Evolutionary conservation across 1,140 invertebrate species (phyloP).

Genomic region (Oreohelix idahoensis): DNA sequence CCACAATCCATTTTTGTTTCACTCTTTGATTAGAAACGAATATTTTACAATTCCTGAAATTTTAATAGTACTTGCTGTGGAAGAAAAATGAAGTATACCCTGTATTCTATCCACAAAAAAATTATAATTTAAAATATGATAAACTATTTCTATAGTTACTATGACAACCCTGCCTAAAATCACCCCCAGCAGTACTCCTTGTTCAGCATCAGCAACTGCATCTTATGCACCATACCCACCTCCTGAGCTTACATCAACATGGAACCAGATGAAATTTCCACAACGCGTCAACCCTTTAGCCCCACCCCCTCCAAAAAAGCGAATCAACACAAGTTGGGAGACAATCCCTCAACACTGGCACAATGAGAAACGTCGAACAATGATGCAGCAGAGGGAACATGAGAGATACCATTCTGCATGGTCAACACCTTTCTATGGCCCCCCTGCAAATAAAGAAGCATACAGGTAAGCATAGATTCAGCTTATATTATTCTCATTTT

Average conservation of each 20-base stretch:
- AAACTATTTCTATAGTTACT: not conserved
- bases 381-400: conserved; percentile 70
- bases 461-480: conserved; percentile 62
- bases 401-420: conserved; percentile 70
- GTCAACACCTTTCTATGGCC: conserved; percentile 69
- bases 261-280: conserved; percentile 61
- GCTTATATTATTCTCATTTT: too few relatives aligned
- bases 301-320: conserved; percentile 59
- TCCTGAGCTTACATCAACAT: conserved; percentile 58
- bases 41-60: too few relatives aligned
- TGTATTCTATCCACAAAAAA: too few relatives aligned
- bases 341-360: conserved; percentile 69
- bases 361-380: conserved; percentile 63
- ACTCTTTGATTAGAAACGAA: too few relatives aligned
- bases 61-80: too few relatives aligned
- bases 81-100: too few relatives aligned
- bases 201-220: conserved; percentile 45
- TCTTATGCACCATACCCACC: conserved; percentile 66
- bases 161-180: conserved; percentile 56
- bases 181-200: conserved; percentile 54
- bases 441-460: conserved; percentile 68
- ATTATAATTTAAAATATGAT: too few relatives aligned
- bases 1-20: too few relatives aligned
- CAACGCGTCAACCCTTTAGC: conserved; percentile 64
- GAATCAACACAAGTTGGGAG: conserved; percentile 67